Evolutionary conservation across 1,140 invertebrate genomes (phyloP), one percentile per base, ranked within the genome.

Genomic region (Neodiprion fabricii): DNA sequence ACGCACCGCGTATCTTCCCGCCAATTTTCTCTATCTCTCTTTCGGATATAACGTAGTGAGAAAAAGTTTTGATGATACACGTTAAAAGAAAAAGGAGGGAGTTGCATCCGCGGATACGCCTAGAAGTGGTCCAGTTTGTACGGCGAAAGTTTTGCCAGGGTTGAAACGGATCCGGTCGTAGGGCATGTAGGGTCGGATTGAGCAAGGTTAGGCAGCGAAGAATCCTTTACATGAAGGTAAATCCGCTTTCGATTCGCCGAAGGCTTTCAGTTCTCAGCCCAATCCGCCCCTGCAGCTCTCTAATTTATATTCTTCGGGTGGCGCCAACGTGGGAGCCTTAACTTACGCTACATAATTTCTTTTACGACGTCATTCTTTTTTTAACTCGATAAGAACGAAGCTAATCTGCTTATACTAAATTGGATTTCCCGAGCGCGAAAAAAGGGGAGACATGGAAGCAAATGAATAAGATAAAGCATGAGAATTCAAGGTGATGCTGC

Each of bases 381-480:
- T 21, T 23, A 69, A 69, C 67, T 47, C 67, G 40, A 69, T 69
- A 69, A 69, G 67, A 69, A 69, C 67, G 67, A 47, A 69, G 67
- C 67, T 69, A 69, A 69, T 69, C 67, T 69, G 40, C 67, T 69
- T 69, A 69, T 69, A 69, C 11, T 47, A 69, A 69, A 69, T 69
- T 69, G 67, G 40, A 47, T 69, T 69, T 23, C 5, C 67, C 11
- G 23, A 69, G 67, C 11, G 67, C 5, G 67, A 69, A 61, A 17
- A 61, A 61, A 61, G n/a, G n/a, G n/a, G n/a, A 61, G 7, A 61
- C 28, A 40, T 40, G 28, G 53, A 61, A 61, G 53, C 11, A 61
- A 61, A 14, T 61, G 28, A 40, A 40, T 40, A 40, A 40, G 28
- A 40, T 40, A 5, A 40, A 40, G 28, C 28, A 3, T 40, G 61